Evolutionary conservation across 2,113 vertebrate species (phyloP).

Genomic region (Cygnus atratus): DNA sequence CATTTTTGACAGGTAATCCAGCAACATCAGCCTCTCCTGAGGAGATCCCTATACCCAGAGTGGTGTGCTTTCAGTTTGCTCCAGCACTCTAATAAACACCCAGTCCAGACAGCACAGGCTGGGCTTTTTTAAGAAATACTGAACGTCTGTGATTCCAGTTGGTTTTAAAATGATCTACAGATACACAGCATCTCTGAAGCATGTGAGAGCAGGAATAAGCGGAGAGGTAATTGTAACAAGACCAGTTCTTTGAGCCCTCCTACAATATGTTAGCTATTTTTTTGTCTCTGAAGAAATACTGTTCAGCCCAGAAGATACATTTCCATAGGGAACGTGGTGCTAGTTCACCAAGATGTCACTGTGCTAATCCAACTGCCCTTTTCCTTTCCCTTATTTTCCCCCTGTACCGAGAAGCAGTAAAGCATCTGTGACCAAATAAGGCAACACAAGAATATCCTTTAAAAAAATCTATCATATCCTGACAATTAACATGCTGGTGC

Average conservation of each 20-base stretch:
- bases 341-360: not conserved
- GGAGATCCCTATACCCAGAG: not conserved
- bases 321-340: not conserved
- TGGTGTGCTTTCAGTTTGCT: not conserved
- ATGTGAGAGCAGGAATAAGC: not conserved
- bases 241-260: not conserved
- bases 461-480: not conserved
- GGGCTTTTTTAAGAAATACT: not conserved
- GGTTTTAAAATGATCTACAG: not conserved
- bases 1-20: conserved; percentile 23
- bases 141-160: not conserved
- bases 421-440: conserved; percentile 41
- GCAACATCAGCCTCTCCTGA: not conserved
- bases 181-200: not conserved
- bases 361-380: not conserved
- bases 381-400: not conserved
- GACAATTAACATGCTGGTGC: conserved; percentile 7
- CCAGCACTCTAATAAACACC: not conserved
- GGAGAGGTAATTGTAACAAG: not conserved
- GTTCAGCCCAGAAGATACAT: not conserved
- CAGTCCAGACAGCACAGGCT: not conserved
- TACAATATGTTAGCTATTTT: not conserved
- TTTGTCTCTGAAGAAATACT: not conserved
- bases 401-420: not conserved
- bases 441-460: not conserved